A percentile compares a stretch with the other conserved stretches of the same genome.
Conservation (phyloP, 2,113 vertebrate species). For the Sorex fumeus region DNA sequence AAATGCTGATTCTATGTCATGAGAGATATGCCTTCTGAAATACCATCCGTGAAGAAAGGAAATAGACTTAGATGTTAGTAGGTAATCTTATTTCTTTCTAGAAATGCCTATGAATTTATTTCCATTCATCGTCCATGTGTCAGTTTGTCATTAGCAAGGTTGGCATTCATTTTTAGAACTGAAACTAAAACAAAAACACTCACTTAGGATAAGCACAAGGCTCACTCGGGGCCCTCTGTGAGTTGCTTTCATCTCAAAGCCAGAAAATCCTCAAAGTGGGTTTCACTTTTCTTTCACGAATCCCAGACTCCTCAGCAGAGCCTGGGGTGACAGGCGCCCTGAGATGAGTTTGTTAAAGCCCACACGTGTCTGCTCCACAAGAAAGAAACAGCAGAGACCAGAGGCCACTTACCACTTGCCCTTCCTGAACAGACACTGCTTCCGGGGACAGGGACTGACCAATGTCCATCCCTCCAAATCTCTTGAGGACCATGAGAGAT, state of each 20-base stretch:
- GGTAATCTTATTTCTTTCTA: constrained; percentile 14
- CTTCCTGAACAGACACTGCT: neutral
- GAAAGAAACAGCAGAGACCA: neutral
- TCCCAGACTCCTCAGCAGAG: neutral
- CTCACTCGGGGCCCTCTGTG: neutral
- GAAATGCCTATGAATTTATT: neutral
- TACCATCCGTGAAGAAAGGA: neutral
- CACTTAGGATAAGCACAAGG: neutral
- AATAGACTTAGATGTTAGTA: constrained; percentile 30
- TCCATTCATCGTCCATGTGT: constrained; percentile 13
- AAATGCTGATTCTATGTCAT: neutral
- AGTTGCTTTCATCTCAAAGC: constrained; percentile 22
- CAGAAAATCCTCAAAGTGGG: neutral
- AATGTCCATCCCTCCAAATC: neutral
- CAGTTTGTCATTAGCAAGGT: constrained; percentile 10
- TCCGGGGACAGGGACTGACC: neutral
- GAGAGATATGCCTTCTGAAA: neutral
- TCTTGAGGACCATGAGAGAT: neutral
- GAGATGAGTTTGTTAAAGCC: neutral
- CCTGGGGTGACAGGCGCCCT: neutral
- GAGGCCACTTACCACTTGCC: no score
- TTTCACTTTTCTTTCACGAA: neutral
- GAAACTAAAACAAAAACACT: neutral
- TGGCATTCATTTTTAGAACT: neutral
- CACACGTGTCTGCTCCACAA: no score